Evolutionary conservation across 2,888 invertebrate genomes (phyloP), one percentile per base, ranked within the genome.

Genomic region (Phalera bucephala): DNA sequence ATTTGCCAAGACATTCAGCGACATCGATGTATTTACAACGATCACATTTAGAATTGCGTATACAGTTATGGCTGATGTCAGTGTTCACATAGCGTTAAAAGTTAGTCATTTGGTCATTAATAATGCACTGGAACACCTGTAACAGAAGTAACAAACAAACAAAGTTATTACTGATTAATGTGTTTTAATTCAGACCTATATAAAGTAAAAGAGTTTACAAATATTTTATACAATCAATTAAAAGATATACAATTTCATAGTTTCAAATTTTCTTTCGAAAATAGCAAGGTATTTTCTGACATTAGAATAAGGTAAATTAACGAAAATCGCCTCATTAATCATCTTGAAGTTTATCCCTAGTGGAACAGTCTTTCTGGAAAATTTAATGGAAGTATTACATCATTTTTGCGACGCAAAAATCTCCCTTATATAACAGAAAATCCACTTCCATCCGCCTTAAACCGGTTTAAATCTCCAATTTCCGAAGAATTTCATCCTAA

Each of bases 1-100:
- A 62, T 67, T 79, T 79, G 78, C 77, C 76, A 83, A 80, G 64
- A 80, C 81, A 79, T 48, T 64, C 74, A 80, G 79, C 80, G 46
- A 86, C 83, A 86, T 64, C 61, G 55, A 79, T 64, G 61, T 72
- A 73, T 76, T 64, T 71, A 75, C 72, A 75, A 76, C 70, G 3
- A 5, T 10, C 6, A 73, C 42, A 62, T 56, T 50, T 31, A 44
- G 46, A 39, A 40, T 41, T 43, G 43, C 32, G 46, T 52, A 45
- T 52, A 31, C 6, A 45, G 36, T 62, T 45, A 55, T 48, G 56
- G 64, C 71, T 69, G 66, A 63, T 71, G 68, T 76, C 64, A 62
- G 68, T 67, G 72, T 78, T 60, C 61, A 66, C 66, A 56, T 59
- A 46, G 52, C 43, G 53, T 64, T 69, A 49, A 56, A 59, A 43